A percentile compares a stretch with the other conserved stretches of the same genome.
Evolutionary conservation across 35 echinoderm and acorn worm genomes (phyloP).

Genomic region (Lytechinus pictus): DNA sequence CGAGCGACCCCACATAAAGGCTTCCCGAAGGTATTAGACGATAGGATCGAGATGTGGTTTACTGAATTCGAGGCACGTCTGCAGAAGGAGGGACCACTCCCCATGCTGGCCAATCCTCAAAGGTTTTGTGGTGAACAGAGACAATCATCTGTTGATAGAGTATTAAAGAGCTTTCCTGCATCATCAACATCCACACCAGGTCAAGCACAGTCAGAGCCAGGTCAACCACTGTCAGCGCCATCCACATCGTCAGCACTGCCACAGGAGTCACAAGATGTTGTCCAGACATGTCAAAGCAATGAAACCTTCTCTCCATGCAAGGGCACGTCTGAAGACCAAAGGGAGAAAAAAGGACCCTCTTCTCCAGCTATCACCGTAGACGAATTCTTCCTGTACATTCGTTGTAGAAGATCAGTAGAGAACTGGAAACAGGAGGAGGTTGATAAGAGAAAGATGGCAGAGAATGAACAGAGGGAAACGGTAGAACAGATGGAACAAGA

Average conservation of each 20-base stretch:
- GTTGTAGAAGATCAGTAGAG: neutral
- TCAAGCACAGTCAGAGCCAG: constrained; percentile 29
- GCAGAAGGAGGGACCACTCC: neutral
- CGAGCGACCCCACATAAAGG: neutral
- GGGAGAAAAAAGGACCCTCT: neutral
- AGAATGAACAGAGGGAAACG: neutral
- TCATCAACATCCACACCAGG: neutral
- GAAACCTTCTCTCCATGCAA: neutral
- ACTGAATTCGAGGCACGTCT: neutral
- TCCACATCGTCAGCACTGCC: neutral
- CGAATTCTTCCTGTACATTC: neutral
- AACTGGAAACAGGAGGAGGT: neutral
- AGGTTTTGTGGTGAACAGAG: neutral
- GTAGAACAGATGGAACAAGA: neutral
- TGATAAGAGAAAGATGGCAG: neutral
- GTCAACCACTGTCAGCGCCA: neutral
- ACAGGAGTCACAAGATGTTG: neutral
- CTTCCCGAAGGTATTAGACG: neutral
- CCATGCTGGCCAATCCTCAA: neutral
- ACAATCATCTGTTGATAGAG: neutral
- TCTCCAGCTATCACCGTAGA: neutral
- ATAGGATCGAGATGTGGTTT: neutral
- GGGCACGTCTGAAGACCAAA: neutral
- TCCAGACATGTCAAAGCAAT: neutral
- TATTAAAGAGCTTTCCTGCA: neutral